Evolutionary conservation across 2,888 invertebrate genomes (phyloP).

Genomic region (Crepidodera aurea): DNA sequence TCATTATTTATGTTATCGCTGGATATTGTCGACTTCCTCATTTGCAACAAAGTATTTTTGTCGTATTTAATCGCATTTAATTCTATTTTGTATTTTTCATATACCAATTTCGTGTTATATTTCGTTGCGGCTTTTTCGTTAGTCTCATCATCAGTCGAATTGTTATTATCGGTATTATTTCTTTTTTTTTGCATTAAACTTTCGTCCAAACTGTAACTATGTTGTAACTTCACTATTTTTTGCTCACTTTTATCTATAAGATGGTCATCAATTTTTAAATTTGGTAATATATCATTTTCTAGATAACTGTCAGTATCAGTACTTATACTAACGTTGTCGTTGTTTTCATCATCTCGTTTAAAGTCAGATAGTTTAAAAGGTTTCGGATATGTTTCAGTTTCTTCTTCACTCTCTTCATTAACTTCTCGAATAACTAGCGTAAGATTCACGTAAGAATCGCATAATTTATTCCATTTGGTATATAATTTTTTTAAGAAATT

Average conservation of each 20-base stretch:
- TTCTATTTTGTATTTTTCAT: slow-evolving; percentile 57
- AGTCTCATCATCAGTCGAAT: slow-evolving; percentile 58
- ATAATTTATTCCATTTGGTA: slow-evolving; percentile 59
- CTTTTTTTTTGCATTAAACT: slow-evolving; percentile 33
- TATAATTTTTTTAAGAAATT: slow-evolving; percentile 58
- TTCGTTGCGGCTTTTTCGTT: slow-evolving; percentile 55
- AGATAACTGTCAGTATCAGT: slow-evolving; percentile 60
- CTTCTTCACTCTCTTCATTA: slow-evolving; percentile 46
- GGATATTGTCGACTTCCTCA: slow-evolving; percentile 54
- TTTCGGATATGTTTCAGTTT: slow-evolving; percentile 36
- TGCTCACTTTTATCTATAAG: slow-evolving; percentile 52
- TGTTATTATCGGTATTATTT: slow-evolving; percentile 37
- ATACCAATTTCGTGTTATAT: slow-evolving; percentile 46
- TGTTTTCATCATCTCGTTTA: slow-evolving; percentile 60
- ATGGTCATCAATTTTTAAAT: slow-evolving; percentile 58
- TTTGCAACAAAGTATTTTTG: slow-evolving; percentile 59
- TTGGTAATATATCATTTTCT: slow-evolving; percentile 57
- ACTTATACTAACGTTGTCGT: slow-evolving; percentile 54
- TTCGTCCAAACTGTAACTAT: slow-evolving; percentile 46
- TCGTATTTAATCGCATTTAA: slow-evolving; percentile 57
- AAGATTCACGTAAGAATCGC: slow-evolving; percentile 58
- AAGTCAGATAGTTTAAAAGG: slow-evolving; percentile 68
- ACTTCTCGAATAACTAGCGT: slow-evolving; percentile 57
- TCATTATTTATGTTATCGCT: slow-evolving; percentile 51
- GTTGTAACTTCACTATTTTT: slow-evolving; percentile 53